Evolutionary conservation across 2,797 vertebrate genomes (phyloP).

Genomic region (Leucoraja ocellata): DNA sequence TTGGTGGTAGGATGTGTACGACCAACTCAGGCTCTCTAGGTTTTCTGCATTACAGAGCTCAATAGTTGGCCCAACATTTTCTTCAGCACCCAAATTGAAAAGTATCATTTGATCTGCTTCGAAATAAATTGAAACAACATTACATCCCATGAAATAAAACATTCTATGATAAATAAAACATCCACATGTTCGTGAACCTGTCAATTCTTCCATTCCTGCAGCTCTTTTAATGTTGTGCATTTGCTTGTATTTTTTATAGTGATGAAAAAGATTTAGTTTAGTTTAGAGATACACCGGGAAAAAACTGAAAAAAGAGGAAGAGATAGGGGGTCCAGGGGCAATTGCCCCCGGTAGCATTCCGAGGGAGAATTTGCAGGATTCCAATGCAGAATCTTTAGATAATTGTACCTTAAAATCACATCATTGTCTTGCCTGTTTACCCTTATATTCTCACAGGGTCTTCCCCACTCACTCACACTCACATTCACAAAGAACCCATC

Average conservation of each 20-base stretch:
- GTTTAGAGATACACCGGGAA: too few species aligned
- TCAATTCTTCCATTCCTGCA: background rate
- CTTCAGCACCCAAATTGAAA: background rate
- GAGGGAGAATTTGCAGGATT: too few species aligned
- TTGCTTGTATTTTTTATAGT: background rate
- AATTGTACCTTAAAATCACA: too few species aligned
- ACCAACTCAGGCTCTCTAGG: background rate
- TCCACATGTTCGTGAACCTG: background rate
- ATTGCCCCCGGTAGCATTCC: too few species aligned
- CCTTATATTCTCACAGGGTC: too few species aligned
- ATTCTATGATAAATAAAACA: too few species aligned
- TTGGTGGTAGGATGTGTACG: background rate
- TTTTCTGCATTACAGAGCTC: background rate
- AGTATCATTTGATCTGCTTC: background rate
- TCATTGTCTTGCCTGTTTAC: too few species aligned
- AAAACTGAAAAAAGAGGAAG: too few species aligned
- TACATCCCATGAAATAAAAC: background rate
- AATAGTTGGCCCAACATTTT: background rate
- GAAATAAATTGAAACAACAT: background rate
- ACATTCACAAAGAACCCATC: too few species aligned
- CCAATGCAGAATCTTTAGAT: too few species aligned
- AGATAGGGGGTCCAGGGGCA: too few species aligned
- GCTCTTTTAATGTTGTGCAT: background rate
- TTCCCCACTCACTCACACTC: too few species aligned
- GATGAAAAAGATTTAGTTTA: background rate